phyloP scores from a whole-genome alignment of 2,888 invertebrate genomes.

The Dexiosoma caninum region DNA sequence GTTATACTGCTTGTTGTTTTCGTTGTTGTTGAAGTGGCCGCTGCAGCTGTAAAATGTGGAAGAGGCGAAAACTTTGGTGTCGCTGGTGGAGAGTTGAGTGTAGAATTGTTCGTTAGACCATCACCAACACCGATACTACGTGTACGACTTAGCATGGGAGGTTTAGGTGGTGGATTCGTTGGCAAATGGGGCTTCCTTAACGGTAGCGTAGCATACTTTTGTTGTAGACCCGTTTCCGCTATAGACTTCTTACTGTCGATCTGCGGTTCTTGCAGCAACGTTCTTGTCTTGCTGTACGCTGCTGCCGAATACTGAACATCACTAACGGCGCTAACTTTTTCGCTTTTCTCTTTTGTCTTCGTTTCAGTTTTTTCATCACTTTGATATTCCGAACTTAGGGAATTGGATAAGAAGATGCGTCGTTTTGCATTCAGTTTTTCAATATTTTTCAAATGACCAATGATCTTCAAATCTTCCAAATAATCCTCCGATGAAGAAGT shows the following conservation, averaged over 20 bases:
- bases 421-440: constrained; percentile 73
- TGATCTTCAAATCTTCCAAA: constrained; percentile 67
- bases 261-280: constrained; percentile 46
- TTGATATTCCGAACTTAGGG: constrained; percentile 66
- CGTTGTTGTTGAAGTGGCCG: background rate
- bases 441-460: constrained; percentile 69
- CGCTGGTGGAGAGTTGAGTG: constrained; percentile 15
- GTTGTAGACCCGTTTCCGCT: constrained; percentile 12
- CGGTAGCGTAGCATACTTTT: constrained; percentile 58
- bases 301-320: constrained; percentile 33
- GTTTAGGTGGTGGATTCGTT: constrained; percentile 72
- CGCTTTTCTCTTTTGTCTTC: constrained; percentile 33
- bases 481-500: constrained; percentile 53
- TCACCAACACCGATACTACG: constrained; percentile 72
- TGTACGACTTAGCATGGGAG: constrained; percentile 73
- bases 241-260: constrained; percentile 36
- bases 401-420: constrained; percentile 69
- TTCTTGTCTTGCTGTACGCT: constrained; percentile 34
- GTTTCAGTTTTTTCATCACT: constrained; percentile 62
- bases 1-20: constrained; percentile 36
- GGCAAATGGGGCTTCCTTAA: constrained; percentile 66
- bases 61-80: constrained; percentile 37
- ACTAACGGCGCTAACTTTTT: constrained; percentile 15
- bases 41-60: background rate
- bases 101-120: constrained; percentile 46